Evolutionary conservation across 2,113 vertebrate species (phyloP).

Genomic region (Pangasianodon gigas): DNA sequence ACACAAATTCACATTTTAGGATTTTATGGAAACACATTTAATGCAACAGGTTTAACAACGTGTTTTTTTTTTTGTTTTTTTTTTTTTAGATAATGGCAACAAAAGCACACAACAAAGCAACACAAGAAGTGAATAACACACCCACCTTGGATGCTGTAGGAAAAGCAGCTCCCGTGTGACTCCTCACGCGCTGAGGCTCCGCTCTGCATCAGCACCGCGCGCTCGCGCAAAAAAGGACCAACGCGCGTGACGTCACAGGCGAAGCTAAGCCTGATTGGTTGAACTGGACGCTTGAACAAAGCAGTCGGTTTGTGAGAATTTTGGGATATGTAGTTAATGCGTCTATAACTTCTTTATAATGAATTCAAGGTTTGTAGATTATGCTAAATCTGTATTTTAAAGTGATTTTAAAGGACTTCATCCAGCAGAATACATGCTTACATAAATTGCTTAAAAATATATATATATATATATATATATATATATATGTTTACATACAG

Average conservation of each 20-base stretch:
- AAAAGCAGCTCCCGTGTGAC: neutral
- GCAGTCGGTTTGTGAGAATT: slow-evolving; percentile 6
- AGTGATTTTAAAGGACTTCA: too few species aligned
- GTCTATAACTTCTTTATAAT: neutral
- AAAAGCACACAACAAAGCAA: neutral
- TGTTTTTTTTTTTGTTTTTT: neutral
- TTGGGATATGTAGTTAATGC: slow-evolving; percentile 49
- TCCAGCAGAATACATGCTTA: too few species aligned
- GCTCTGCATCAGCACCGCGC: slow-evolving; percentile 50
- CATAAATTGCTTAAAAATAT: too few species aligned
- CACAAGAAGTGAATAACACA: slow-evolving; percentile 24
- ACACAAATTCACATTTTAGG: neutral
- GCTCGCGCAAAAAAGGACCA: slow-evolving; percentile 66
- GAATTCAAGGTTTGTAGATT: too few species aligned
- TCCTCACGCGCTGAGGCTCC: slow-evolving; percentile 39
- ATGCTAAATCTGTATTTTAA: too few species aligned
- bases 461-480: too few species aligned
- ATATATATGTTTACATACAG: too few species aligned
- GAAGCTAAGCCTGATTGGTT: slow-evolving; percentile 59
- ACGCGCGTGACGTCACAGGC: slow-evolving; percentile 48
- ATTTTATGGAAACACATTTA: neutral
- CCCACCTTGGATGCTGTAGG: slow-evolving; percentile 48
- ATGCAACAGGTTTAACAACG: neutral
- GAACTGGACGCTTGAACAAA: slow-evolving; percentile 55
- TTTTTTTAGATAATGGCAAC: neutral